Conservation (phyloP, 1,140 invertebrate species). For the Drosophila guanche region DNA sequence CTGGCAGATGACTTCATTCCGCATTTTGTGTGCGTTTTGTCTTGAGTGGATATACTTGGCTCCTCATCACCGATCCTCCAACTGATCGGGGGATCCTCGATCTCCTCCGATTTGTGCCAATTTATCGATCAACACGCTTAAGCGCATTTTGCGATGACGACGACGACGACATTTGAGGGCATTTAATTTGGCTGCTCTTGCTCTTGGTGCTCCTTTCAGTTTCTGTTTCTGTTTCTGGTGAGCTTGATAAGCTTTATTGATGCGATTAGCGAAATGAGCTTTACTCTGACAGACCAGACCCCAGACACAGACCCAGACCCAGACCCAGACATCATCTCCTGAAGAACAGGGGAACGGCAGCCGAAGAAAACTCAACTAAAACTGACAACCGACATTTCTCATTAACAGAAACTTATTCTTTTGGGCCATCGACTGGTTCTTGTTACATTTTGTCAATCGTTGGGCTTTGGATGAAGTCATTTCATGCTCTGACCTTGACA, state of each 20-base stretch:
- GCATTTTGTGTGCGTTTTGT: slow-evolving; percentile 72
- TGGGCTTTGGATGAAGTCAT: slow-evolving; percentile 55
- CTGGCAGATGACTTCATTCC: slow-evolving; percentile 75
- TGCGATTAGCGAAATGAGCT: slow-evolving; percentile 80
- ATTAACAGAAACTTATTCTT: slow-evolving; percentile 65
- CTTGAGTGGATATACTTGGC: slow-evolving; percentile 7
- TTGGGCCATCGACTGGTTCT: slow-evolving; percentile 52
- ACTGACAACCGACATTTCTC: slow-evolving; percentile 78
- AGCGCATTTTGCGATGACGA: slow-evolving; percentile 61
- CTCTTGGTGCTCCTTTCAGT: background rate
- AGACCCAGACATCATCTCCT: background rate
- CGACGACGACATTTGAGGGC: slow-evolving; percentile 56
- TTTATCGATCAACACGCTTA: slow-evolving; percentile 81
- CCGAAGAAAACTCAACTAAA: slow-evolving; percentile 42
- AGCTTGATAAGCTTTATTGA: slow-evolving; percentile 80
- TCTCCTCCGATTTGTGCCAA: slow-evolving; percentile 61
- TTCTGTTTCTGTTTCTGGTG: slow-evolving; percentile 27
- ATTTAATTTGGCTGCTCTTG: slow-evolving; percentile 49
- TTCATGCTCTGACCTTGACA: slow-evolving; percentile 51
- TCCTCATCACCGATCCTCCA: slow-evolving; percentile 25
- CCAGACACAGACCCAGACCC: background rate
- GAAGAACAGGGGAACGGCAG: background rate
- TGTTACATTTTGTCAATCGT: slow-evolving; percentile 73
- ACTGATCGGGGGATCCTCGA: background rate
- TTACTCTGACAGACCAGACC: slow-evolving; percentile 50